Evolutionary conservation across 2,797 vertebrate species (phyloP).

Genomic region (Semaprochilodus insignis): DNA sequence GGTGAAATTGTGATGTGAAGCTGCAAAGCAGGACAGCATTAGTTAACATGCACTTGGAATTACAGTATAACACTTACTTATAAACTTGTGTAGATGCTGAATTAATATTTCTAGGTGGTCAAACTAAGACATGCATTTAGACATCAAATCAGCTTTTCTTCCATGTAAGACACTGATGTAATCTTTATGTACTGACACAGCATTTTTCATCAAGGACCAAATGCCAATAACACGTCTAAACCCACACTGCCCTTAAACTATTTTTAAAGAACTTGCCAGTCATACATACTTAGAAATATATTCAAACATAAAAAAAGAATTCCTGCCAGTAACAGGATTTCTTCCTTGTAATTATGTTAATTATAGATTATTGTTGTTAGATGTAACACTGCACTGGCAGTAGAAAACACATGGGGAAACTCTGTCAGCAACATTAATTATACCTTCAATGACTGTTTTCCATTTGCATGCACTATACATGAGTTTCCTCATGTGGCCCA

Average conservation of each 20-base stretch:
- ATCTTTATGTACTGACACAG: conserved; percentile 7
- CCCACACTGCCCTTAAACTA: not conserved
- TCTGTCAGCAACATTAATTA: conserved; percentile 60
- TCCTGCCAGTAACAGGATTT: conserved; percentile 47
- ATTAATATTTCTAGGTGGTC: not conserved
- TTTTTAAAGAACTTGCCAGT: conserved; percentile 45
- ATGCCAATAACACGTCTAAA: conserved; percentile 26
- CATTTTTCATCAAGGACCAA: not conserved
- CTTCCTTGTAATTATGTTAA: conserved; percentile 63
- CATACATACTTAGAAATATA: conserved; percentile 55
- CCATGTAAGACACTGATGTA: not conserved
- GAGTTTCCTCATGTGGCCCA: conserved; percentile 63
- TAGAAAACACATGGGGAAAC: conserved; percentile 57
- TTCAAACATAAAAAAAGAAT: conserved; percentile 12
- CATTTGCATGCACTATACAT: conserved; percentile 54
- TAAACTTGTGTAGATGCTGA: not conserved
- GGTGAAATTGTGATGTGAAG: conserved; percentile 92
- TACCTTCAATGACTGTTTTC: conserved; percentile 55
- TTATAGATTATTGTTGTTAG: conserved; percentile 62
- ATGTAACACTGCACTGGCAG: conserved; percentile 51
- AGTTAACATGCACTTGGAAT: not conserved
- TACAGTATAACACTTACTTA: not conserved
- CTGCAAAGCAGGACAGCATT: conserved; percentile 74
- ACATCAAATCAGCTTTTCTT: not conserved
- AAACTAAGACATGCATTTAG: not conserved